Evolutionary conservation across 2,113 vertebrate species (phyloP).

Genomic region (Azemiops feae): DNA sequence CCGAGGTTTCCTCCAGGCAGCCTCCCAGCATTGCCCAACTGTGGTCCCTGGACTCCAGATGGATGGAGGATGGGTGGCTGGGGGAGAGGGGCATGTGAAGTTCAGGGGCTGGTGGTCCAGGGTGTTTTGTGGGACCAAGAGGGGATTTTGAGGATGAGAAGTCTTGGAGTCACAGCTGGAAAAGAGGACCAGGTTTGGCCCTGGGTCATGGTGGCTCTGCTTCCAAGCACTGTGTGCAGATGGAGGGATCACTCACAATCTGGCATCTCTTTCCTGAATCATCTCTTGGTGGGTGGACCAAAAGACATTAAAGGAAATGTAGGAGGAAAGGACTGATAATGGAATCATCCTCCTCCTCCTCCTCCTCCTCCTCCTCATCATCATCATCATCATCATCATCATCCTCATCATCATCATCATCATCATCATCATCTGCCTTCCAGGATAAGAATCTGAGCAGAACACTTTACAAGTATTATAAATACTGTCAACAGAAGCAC

Average conservation of each 20-base stretch:
- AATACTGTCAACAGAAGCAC: background rate
- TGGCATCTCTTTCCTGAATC: background rate
- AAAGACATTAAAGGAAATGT: background rate
- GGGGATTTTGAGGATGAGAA: background rate
- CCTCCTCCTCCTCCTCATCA: too few relatives aligned
- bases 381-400: too few relatives aligned
- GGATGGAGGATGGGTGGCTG: background rate
- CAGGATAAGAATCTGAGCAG: background rate
- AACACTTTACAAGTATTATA: background rate
- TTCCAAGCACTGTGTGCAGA: background rate
- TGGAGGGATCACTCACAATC: background rate
- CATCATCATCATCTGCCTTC: background rate
- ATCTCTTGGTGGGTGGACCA: background rate
- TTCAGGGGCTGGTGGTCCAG: background rate
- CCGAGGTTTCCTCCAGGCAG: background rate
- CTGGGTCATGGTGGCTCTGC: background rate
- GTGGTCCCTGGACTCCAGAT: background rate
- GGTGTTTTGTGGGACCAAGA: background rate
- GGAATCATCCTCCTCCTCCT: too few relatives aligned
- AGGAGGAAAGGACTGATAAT: background rate
- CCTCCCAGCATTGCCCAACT: background rate
- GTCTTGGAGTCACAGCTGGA: background rate
- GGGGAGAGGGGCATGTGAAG: background rate
- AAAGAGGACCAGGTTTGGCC: background rate
- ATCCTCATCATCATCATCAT: too few relatives aligned